A percentile compares a stretch with the other conserved stretches of the same genome.
phyloP scores from a whole-genome alignment of 2,888 invertebrate genomes.

The Sarcophaga caerulescens region DNA sequence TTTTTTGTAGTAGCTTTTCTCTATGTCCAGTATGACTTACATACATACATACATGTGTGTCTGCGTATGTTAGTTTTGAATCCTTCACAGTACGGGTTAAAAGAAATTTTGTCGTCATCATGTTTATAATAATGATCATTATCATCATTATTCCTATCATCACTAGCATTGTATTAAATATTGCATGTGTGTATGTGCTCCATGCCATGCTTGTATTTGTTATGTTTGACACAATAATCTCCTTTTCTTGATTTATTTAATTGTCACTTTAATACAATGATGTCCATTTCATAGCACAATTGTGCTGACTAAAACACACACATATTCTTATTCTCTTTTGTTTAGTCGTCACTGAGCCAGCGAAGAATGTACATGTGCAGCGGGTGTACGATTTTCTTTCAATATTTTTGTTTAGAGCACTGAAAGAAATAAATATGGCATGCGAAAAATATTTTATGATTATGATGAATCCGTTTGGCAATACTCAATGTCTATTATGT shows the following conservation, averaged over 20 bases:
- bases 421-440: no score
- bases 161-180: constrained; percentile 4
- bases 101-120: constrained; percentile 35
- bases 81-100: constrained; percentile 59
- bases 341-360: no score
- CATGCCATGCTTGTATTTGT: constrained; percentile 15
- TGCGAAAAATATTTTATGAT: no score
- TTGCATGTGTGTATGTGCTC: background rate
- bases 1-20: background rate
- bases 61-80: background rate
- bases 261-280: constrained; percentile 79
- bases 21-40: background rate
- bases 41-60: background rate
- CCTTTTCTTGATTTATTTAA: constrained; percentile 77
- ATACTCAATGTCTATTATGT: no score
- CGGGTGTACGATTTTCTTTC: no score
- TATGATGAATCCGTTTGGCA: no score
- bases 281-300: no score
- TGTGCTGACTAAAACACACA: no score
- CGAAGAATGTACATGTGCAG: no score
- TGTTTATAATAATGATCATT: constrained; percentile 6
- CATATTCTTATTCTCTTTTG: no score
- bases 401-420: no score
- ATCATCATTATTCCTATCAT: background rate
- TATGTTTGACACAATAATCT: constrained; percentile 67